phyloP scores from a whole-genome alignment of 2,888 invertebrate genomes.

The Macrostomum cliftonense region DNA sequence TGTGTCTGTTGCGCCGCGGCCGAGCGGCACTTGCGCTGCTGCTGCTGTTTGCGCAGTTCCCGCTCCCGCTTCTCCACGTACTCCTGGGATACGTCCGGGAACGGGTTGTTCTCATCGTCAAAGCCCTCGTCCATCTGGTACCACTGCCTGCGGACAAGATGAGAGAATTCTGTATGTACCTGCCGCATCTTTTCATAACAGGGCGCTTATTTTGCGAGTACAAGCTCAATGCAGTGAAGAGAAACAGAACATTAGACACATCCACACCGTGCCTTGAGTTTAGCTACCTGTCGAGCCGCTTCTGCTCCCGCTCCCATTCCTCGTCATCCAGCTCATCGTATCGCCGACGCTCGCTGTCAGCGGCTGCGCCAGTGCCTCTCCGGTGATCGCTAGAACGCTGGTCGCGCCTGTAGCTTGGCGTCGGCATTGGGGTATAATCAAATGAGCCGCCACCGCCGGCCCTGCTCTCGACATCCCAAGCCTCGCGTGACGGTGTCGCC shows the following conservation, averaged over 20 bases:
- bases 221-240: too few species aligned
- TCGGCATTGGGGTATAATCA: constrained; percentile 53
- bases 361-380: background rate
- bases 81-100: constrained; percentile 61
- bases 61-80: constrained; percentile 81
- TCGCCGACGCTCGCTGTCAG: background rate
- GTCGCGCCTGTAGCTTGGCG: constrained; percentile 69
- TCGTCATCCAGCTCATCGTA: background rate
- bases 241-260: too few species aligned
- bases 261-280: too few species aligned
- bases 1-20: constrained; percentile 86
- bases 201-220: too few species aligned
- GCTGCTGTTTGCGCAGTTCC: constrained; percentile 56
- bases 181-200: too few species aligned
- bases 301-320: constrained; percentile 31
- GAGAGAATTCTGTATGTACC: too few species aligned
- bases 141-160: constrained; percentile 72
- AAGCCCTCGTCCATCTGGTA: constrained; percentile 68
- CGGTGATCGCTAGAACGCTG: constrained; percentile 44
- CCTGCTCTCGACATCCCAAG: constrained; percentile 15
- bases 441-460: constrained; percentile 1
- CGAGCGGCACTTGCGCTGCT: constrained; percentile 72
- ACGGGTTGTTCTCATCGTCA: constrained; percentile 71
- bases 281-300: constrained; percentile 16
- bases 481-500: constrained; percentile 5